Percentiles rank a stretch among this genome's conserved stretches.
Conservation (phyloP, 2,888 invertebrate species). For the Petrophora chlorosata region DNA sequence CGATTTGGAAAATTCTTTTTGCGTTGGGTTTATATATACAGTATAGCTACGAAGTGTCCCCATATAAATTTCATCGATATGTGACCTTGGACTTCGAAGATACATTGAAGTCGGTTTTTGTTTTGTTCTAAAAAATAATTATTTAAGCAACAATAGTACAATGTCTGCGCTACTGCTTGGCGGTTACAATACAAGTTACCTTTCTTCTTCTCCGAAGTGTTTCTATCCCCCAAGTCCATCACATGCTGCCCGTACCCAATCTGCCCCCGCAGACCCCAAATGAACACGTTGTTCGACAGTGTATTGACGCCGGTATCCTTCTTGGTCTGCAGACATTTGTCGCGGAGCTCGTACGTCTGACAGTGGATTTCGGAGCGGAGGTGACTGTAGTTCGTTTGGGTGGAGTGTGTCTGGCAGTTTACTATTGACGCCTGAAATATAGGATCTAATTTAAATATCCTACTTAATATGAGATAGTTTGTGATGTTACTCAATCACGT, state of each 20-base stretch:
- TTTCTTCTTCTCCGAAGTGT: slow-evolving; percentile 40
- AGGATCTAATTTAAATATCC: not conserved
- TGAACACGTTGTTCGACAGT: slow-evolving; percentile 49
- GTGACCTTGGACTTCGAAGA: too few species aligned
- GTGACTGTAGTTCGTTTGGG: slow-evolving; percentile 87
- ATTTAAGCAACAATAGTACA: too few species aligned
- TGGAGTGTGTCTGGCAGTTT: slow-evolving; percentile 86
- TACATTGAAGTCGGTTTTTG: too few species aligned
- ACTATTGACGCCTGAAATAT: slow-evolving; percentile 82
- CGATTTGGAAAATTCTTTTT: too few species aligned
- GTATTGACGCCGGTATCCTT: slow-evolving; percentile 60
- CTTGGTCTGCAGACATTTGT: slow-evolving; percentile 66
- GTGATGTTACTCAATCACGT: too few species aligned
- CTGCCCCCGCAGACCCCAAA: slow-evolving; percentile 84
- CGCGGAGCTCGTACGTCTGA: slow-evolving; percentile 82
- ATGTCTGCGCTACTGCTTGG: too few species aligned
- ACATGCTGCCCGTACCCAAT: slow-evolving; percentile 80
- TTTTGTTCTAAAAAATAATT: too few species aligned
- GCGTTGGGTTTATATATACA: too few species aligned
- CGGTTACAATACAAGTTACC: too few species aligned
- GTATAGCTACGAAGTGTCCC: too few species aligned
- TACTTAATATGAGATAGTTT: too few species aligned
- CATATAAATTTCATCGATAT: too few species aligned
- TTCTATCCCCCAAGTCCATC: slow-evolving; percentile 55
- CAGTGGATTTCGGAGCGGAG: slow-evolving; percentile 84